phyloP scores from a whole-genome alignment of 2,888 invertebrate genomes.

The Caenorhabditis plicata region DNA sequence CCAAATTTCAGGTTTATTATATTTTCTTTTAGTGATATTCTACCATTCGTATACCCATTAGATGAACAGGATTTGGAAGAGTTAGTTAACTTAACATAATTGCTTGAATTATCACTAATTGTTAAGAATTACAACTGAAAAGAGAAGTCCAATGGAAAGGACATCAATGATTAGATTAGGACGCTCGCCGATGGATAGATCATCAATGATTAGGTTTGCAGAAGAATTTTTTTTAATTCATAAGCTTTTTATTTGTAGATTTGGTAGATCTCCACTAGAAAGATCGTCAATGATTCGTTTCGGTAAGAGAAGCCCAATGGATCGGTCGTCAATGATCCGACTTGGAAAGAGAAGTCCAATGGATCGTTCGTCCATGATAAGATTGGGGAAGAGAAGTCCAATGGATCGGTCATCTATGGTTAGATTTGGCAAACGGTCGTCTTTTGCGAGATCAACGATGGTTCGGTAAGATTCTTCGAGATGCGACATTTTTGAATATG shows the following conservation, averaged over 20 bases:
- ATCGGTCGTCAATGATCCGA: slow-evolving; percentile 38
- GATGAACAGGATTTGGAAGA: too few relatives aligned
- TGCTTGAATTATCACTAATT: too few relatives aligned
- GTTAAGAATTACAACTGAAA: slow-evolving; percentile 18
- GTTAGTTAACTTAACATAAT: too few relatives aligned
- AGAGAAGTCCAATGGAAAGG: slow-evolving; percentile 24
- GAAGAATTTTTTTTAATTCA: background rate
- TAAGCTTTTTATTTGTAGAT: background rate
- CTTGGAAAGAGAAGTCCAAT: slow-evolving; percentile 45
- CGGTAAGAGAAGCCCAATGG: slow-evolving; percentile 41
- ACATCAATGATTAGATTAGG: slow-evolving; percentile 43
- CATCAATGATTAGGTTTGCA: slow-evolving; percentile 36
- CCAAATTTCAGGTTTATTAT: too few relatives aligned
- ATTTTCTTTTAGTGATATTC: too few relatives aligned
- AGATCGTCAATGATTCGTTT: slow-evolving; percentile 43
- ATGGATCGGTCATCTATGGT: slow-evolving; percentile 49
- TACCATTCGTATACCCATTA: too few relatives aligned
- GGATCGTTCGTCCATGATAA: slow-evolving; percentile 9
- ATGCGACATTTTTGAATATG: too few relatives aligned
- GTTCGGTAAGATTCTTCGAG: too few relatives aligned
- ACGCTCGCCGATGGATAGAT: slow-evolving; percentile 36
- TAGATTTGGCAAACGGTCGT: slow-evolving; percentile 31
- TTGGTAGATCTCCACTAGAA: slow-evolving; percentile 31
- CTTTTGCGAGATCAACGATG: slow-evolving; percentile 30
- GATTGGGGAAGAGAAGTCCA: slow-evolving; percentile 34